Conservation (phyloP, 2,888 invertebrate species). For the Eurytoma adleriae region DNA sequence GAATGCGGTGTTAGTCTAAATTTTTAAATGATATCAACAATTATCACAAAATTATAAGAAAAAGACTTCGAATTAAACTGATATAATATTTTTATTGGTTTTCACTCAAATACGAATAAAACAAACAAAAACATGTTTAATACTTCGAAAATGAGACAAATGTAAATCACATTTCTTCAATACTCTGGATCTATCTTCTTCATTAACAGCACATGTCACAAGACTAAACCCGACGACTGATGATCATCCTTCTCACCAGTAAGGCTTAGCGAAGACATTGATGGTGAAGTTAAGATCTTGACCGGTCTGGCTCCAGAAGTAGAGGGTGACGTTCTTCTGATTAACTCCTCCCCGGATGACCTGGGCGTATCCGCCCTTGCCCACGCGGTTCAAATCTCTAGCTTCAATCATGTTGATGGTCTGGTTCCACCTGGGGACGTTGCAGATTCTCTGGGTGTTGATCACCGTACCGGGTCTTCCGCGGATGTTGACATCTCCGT, state of each 20-base stretch:
- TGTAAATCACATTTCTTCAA: too few relatives aligned
- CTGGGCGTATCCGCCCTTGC: constrained; percentile 46
- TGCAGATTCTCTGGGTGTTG: constrained; percentile 22
- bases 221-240: not conserved
- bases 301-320: constrained; percentile 48
- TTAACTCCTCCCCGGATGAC: constrained; percentile 44
- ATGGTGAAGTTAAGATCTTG: constrained; percentile 55
- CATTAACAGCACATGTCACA: not conserved
- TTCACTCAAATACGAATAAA: not conserved
- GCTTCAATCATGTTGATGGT: constrained; percentile 50
- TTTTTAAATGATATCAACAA: not conserved
- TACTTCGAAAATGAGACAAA: not conserved
- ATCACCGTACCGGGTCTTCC: constrained; percentile 12
- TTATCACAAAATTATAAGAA: not conserved
- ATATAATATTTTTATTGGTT: not conserved
- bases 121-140: not conserved
- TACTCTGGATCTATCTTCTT: not conserved
- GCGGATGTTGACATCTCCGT: constrained; percentile 26
- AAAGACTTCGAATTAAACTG: not conserved
- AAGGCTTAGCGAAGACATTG: constrained; percentile 54
- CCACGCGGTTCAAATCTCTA: constrained; percentile 9
- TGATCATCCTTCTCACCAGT: not conserved
- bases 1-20: too few relatives aligned
- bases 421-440: constrained; percentile 21
- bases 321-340: constrained; percentile 37